Base-by-base conservation (phyloP, 2,888 invertebrate species). In the Orthosia cruda region DNA sequence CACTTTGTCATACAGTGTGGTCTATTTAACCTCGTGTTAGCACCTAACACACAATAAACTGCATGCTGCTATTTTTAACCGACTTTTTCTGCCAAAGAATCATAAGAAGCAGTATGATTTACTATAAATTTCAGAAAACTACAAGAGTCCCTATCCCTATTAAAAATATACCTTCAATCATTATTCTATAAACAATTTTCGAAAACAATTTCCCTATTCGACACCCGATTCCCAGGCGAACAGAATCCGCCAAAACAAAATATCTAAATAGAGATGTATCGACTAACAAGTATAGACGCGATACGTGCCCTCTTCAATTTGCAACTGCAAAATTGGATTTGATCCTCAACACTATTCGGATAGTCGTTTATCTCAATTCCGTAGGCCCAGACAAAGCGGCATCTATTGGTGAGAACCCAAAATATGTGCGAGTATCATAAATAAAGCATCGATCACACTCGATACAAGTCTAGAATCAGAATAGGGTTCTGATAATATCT, bases 351-450 rank as follows among this genome's bases (percentile, higher is more conserved):
- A 93, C 94, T 93, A 93, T 92, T 93, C 90, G 89, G 86, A 88
- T 86, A 91, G 90, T 93, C 94, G 92, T 95, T 95, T 94, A 93
- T 95, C 94, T 95, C 94, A 93, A 95, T 95, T 93, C 90, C 84
- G 87, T 86, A 81, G 88, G 88, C 87, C 89, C 88, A 91, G 91
- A 92, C 92, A 91, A 91, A 91, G 86, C 80, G 88, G 75, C 81
- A 82, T 85, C 80, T 83, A 88, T 90, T 88, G 89, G 90, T 90
- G 89, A 87, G 89, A 88, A 83, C 84, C 81, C 82, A 72, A 88
- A 89, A 86, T 89, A 89, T 88, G 85, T 87, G 72, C 71, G 83
- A 85, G 80, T 72, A 88, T 91, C 90, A 89, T 88, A 91, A 90
- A 91, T 91, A 91, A 89, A 85, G 70, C 85, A 89, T 90, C 89